Evolutionary conservation across 2,797 vertebrate species (phyloP), one percentile per base, ranked within the genome.

Genomic region (Typhlichthys eigenmanni): DNA sequence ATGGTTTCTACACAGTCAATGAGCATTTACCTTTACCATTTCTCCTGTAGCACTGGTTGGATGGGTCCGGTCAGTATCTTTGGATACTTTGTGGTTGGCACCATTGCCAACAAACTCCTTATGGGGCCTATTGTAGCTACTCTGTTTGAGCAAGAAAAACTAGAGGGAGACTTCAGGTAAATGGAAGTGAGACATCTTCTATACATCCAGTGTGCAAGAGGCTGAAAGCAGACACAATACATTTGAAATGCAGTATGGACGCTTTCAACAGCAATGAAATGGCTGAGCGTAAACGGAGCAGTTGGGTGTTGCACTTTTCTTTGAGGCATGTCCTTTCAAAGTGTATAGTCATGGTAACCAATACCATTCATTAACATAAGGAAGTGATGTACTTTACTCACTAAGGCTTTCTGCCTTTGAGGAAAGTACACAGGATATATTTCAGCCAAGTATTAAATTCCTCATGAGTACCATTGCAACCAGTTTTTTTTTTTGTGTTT

Each of bases 81-180:
- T 13, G 89, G 93, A 0, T 99, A 97, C 85, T 99, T 99, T 76
- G 47, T 98, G 58, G 72, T 95, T 14, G 97, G 97, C 43, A 97
- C 95, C 0, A 24, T 96, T 0, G 64, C 93, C 87, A 99, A 98
- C 87, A 98, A 95, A 85, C 68, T 93, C 43, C 86, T 99, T 29
- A 99, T 99, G 92, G 95, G 95, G 24, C 97, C 98, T 0, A 95
- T 99, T 48, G 93, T 99, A 69, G 91, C 93, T 0, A 96, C 94
- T 61, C 87, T 99, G 74, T 94, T 95, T 66, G 92, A 96, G 47
- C 98, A 99, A 79, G 98, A 99, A 80, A 99, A 97, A 77, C 91
- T 98, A 72, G 98, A 99, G 60, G 98, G 98, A 13, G 94, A 99
- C 84, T 99, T 99, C 87, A 96, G 98, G 98, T 98, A 76, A 57